phyloP scores from a whole-genome alignment of 2,888 invertebrate genomes.

The Axea sp. region DNA sequence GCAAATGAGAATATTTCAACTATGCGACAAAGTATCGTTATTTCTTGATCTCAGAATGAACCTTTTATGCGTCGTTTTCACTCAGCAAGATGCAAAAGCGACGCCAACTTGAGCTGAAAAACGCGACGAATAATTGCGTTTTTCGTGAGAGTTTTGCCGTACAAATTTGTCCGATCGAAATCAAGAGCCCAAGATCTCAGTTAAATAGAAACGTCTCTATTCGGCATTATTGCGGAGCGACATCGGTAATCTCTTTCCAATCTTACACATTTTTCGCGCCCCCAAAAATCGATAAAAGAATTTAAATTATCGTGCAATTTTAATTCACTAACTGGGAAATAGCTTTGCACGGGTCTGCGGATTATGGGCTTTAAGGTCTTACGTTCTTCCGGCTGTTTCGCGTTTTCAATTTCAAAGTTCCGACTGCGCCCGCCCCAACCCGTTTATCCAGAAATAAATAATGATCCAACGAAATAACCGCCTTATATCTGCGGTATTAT shows the following conservation, averaged over 20 bases:
- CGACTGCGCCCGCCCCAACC: conserved; percentile 1
- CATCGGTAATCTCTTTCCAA: conserved; percentile 39
- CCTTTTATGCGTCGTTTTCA: conserved; percentile 32
- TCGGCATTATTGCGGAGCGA: conserved; percentile 1
- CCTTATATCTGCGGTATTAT: conserved; percentile 60
- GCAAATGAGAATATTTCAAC: conserved; percentile 60
- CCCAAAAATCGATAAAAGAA: conserved; percentile 22
- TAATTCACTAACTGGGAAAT: conserved; percentile 63
- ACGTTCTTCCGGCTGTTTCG: conserved; percentile 56
- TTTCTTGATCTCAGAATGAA: conserved; percentile 56
- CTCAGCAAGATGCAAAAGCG: conserved; percentile 1
- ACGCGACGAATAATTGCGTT: conserved; percentile 23
- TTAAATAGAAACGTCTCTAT: conserved; percentile 16
- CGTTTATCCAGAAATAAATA: conserved; percentile 63
- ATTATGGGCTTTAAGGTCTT: conserved; percentile 65
- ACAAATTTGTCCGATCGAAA: conserved; percentile 17
- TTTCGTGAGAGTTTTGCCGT: background rate
- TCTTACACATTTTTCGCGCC: conserved; percentile 8
- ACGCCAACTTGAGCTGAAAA: background rate
- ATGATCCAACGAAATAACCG: conserved; percentile 61
- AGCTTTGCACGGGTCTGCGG: conserved; percentile 54
- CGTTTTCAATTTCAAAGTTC: conserved; percentile 65
- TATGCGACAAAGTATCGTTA: conserved; percentile 60
- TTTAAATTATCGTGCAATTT: conserved; percentile 64
- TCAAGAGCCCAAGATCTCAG: conserved; percentile 7